Evolutionary conservation across 2,113 vertebrate genomes (phyloP).

Genomic region (Amblyopsis rosae): DNA sequence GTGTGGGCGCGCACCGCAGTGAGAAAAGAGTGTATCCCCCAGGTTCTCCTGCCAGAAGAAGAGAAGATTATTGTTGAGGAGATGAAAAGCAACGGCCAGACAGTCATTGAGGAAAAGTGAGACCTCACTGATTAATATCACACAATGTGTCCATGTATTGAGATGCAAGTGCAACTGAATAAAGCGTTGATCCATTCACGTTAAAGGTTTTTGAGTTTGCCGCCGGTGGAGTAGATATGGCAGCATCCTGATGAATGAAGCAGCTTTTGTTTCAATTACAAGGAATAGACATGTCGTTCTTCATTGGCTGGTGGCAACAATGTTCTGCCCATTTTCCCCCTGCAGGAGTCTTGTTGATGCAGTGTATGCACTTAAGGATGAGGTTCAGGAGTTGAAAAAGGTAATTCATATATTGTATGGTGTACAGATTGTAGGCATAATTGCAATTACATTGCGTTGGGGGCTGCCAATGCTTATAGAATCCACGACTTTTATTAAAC

Average conservation of each 20-base stretch:
- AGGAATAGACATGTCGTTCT: not conserved
- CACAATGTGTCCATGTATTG: not conserved
- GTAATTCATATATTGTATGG: conserved; percentile 62
- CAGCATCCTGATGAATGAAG: not conserved
- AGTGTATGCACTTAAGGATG: conserved; percentile 96
- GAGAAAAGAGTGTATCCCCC: conserved; percentile 89
- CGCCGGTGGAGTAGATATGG: not conserved
- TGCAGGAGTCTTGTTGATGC: conserved; percentile 96
- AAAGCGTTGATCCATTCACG: too few species aligned
- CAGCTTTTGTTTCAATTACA: not conserved
- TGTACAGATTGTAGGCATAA: not conserved
- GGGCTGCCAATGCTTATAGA: too few species aligned
- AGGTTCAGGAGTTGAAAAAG: conserved; percentile 97
- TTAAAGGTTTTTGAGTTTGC: not conserved
- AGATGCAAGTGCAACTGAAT: too few species aligned
- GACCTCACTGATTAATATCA: conserved; percentile 28
- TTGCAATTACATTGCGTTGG: too few species aligned
- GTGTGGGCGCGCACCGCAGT: conserved; percentile 57
- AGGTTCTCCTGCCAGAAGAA: conserved; percentile 93
- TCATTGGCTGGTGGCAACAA: not conserved
- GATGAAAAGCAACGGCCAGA: conserved; percentile 94
- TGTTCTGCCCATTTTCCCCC: conserved; percentile 7
- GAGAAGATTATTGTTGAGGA: conserved; percentile 97
- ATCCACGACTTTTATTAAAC: too few species aligned
- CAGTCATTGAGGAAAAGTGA: conserved; percentile 93